phyloP scores from a whole-genome alignment of 2,888 invertebrate species.

The Caenorhabditis imperialis region DNA sequence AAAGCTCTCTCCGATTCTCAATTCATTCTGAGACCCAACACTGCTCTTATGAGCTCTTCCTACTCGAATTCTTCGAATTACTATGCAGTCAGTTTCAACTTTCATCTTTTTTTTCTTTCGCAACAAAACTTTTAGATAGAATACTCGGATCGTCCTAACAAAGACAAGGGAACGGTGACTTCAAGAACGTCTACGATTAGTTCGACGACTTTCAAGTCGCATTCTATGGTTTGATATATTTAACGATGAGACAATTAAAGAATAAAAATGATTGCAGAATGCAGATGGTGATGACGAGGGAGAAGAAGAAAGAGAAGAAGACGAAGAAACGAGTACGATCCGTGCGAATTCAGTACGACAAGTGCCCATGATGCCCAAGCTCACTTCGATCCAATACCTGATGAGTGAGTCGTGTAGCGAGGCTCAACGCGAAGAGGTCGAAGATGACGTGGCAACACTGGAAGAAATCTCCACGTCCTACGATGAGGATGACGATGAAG shows the following conservation, averaged over 20 bases:
- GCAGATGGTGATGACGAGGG: slow-evolving; percentile 22
- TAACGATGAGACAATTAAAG: background rate
- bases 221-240: slow-evolving; percentile 20
- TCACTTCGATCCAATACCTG: slow-evolving; percentile 48
- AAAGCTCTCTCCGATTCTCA: slow-evolving; percentile 59
- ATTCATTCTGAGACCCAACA: slow-evolving; percentile 59
- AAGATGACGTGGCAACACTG: slow-evolving; percentile 37
- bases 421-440: slow-evolving; percentile 24
- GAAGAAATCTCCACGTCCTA: slow-evolving; percentile 27
- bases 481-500: slow-evolving; percentile 41
- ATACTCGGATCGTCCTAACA: slow-evolving; percentile 25
- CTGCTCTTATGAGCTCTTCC: slow-evolving; percentile 29
- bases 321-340: slow-evolving; percentile 46
- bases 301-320: slow-evolving; percentile 25
- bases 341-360: slow-evolving; percentile 37
- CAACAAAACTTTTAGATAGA: slow-evolving; percentile 10
- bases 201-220: slow-evolving; percentile 32
- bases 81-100: slow-evolving; percentile 24
- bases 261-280: slow-evolving; percentile 6
- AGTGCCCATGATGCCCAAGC: slow-evolving; percentile 49
- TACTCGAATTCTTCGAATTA: slow-evolving; percentile 34
- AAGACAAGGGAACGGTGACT: slow-evolving; percentile 33
- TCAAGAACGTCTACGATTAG: slow-evolving; percentile 46
- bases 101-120: too few species aligned
- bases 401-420: slow-evolving; percentile 20